A percentile compares a stretch with the other conserved stretches of the same genome.
Conservation (phyloP, 2,797 vertebrate genomes). For the Tenualosa thibaudeaui region DNA sequence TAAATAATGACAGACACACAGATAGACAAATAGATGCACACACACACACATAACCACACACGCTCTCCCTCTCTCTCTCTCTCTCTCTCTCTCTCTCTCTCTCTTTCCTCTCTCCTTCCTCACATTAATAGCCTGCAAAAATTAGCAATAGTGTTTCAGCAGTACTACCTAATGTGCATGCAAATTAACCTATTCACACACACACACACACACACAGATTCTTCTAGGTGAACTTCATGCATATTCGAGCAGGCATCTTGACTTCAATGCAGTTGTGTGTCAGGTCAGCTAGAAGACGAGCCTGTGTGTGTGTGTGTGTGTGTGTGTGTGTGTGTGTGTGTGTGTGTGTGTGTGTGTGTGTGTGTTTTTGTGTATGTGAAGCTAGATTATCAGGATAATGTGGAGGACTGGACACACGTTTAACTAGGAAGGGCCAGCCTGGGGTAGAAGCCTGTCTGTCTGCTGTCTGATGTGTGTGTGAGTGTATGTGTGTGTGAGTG, state of each 20-base stretch:
- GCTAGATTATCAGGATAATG: too few relatives aligned
- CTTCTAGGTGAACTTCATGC: not conserved
- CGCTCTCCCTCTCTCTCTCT: not conserved
- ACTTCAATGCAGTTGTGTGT: not conserved
- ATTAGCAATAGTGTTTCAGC: too few relatives aligned
- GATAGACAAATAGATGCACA: slow-evolving; percentile 45
- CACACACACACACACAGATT: not conserved
- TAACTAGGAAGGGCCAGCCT: too few relatives aligned
- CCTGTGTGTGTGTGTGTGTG: not conserved
- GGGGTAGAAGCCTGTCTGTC: too few relatives aligned
- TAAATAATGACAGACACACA: not conserved
- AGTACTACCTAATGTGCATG: not conserved
- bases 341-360: not conserved
- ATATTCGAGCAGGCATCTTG: not conserved
- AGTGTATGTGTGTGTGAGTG: too few relatives aligned
- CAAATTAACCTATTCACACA: too few relatives aligned
- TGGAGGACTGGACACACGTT: too few relatives aligned
- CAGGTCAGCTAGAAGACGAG: not conserved
- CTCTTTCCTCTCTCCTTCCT: not conserved
- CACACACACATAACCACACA: not conserved
- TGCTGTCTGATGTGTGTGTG: too few relatives aligned
- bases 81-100: not conserved
- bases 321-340: slow-evolving; percentile 14
- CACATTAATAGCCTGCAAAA: not conserved
- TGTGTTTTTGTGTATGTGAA: not conserved